phyloP scores from a whole-genome alignment of 2,888 invertebrate species.

The Chorisops tibialis region DNA sequence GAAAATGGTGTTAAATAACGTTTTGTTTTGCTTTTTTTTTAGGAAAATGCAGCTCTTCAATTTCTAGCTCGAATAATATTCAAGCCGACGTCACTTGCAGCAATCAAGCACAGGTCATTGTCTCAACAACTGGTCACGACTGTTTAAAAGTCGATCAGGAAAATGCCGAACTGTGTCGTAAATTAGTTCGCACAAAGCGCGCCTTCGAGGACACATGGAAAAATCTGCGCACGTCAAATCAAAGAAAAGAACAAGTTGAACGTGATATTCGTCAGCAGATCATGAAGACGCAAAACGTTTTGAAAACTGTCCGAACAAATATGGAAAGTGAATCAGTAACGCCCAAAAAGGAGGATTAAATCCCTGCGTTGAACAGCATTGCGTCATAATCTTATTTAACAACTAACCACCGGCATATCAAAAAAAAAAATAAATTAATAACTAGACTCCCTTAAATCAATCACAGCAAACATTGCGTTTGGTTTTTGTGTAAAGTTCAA shows the following conservation, averaged over 20 bases:
- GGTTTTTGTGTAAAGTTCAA: too few species aligned
- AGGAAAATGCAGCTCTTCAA: too few species aligned
- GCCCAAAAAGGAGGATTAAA: background rate
- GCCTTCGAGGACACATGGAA: conserved; percentile 74
- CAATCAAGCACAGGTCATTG: background rate
- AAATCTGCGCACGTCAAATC: conserved; percentile 72
- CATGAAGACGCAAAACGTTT: conserved; percentile 72
- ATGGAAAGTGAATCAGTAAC: conserved; percentile 56
- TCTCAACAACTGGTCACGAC: conserved; percentile 39
- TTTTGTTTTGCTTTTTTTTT: conserved; percentile 7
- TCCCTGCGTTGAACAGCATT: background rate
- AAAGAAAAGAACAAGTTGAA: conserved; percentile 77
- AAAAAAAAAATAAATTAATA: too few species aligned
- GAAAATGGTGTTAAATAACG: background rate
- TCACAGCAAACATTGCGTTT: too few species aligned
- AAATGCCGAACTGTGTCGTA: conserved; percentile 67
- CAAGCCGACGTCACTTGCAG: background rate
- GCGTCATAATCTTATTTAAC: background rate
- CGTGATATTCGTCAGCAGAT: conserved; percentile 79
- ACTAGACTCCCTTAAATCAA: background rate
- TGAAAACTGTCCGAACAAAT: conserved; percentile 71
- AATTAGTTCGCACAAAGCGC: conserved; percentile 66
- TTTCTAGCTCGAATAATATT: conserved; percentile 1
- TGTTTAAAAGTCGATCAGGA: conserved; percentile 60
- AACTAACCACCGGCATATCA: background rate